Evolutionary conservation across 2,888 invertebrate species (phyloP).

Genomic region (Ochropleura leucogaster): DNA sequence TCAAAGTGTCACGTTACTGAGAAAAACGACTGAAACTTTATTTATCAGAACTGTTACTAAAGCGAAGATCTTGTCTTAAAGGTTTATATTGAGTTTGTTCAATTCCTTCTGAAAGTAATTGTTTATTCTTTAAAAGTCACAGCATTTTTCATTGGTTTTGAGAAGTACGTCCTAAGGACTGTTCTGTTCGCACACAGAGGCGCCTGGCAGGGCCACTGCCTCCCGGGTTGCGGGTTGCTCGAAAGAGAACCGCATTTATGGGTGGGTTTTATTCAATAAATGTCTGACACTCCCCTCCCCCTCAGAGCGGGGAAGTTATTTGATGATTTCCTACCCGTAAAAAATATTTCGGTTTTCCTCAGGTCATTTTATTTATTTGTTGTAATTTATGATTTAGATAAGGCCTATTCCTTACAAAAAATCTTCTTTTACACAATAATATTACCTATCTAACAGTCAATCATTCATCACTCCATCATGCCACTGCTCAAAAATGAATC

Average conservation of each 20-base stretch:
- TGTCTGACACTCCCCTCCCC: too few species aligned
- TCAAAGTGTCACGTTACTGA: slow-evolving; percentile 27
- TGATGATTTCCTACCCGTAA: too few species aligned
- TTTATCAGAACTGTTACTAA: not conserved
- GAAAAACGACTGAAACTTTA: slow-evolving; percentile 35
- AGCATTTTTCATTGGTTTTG: not conserved
- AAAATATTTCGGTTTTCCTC: too few species aligned
- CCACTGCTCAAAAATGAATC: slow-evolving; percentile 20
- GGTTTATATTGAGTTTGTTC: slow-evolving; percentile 22
- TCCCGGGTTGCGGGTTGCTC: too few species aligned
- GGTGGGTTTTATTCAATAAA: too few species aligned
- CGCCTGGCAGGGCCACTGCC: too few species aligned
- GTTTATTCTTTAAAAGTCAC: not conserved
- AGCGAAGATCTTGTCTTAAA: slow-evolving; percentile 9
- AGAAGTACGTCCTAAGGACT: not conserved
- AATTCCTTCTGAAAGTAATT: slow-evolving; percentile 7
- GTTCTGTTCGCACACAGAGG: too few species aligned
- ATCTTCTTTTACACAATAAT: not conserved
- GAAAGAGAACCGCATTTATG: too few species aligned
- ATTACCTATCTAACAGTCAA: not conserved
- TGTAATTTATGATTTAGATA: not conserved
- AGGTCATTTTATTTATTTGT: too few species aligned
- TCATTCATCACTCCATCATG: slow-evolving; percentile 3
- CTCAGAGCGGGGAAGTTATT: too few species aligned
- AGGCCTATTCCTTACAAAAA: not conserved